Base-by-base conservation (phyloP, 2,113 vertebrate species). In the Sander lucioperca region DNA sequence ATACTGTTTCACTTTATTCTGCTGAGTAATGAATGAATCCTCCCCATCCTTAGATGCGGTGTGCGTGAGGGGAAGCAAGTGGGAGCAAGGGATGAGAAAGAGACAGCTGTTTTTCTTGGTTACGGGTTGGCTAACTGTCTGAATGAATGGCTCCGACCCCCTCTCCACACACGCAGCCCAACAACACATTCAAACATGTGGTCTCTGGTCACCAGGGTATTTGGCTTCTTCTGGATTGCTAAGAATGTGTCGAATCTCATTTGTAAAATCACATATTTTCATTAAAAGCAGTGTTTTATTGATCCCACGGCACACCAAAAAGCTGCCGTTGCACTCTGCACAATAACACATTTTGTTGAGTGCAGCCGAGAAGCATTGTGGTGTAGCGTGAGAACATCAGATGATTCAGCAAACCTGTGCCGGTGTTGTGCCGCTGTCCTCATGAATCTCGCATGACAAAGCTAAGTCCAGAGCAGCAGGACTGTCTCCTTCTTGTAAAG, bases 51-150 rank as follows among this genome's bases (percentile, higher is more conserved):
- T 69, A 64, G 47, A 45, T 13, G 39, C 21, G 27, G 62, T 77
- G 76, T 88, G 79, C 58, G 53, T 77, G 83, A 74, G 79, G 63
- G 65, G 56, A 80, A 59, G 23, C 15, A 50, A 75, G 67, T 43
- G 47, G 39, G 59, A 78, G 78, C 19, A 27, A 70, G 21, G 74
- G 87, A 85, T 85, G 83, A 85, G 74, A 78, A 43, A 65, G 65
- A 68, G 74, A 76, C 87, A 80, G 88, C 88, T 93, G 90, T 86
- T 88, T 90, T 78, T 36, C 74, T 79, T 85, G 87, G 88, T 88
- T 83, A 82, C 0, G 48, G 57, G 62, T 74, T 73, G 75, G 76
- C 77, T 80, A 80, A 82, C 80, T 56, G 57, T 84, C 79, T 89
- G 86, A 83, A 87, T 81, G 77, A 82, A 84, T 77, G 64, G 45